Percentiles rank a stretch among this genome's conserved stretches.
Evolutionary conservation across 2,797 vertebrate genomes (phyloP).

Genomic region (Valencia hispanica): DNA sequence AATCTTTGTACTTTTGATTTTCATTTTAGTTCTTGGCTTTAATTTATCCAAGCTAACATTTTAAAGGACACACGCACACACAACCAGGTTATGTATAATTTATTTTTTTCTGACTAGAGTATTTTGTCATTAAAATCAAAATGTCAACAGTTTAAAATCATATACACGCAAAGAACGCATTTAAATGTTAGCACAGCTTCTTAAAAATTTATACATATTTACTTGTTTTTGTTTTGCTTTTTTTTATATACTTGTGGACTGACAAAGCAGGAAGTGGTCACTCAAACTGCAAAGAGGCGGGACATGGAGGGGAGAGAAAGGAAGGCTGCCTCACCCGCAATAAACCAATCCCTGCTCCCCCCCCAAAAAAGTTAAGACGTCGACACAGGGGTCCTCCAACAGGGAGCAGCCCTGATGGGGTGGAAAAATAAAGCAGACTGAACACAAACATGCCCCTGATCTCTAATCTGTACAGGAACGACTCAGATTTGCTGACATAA

Average conservation of each 20-base stretch:
- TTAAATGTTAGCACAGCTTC: conserved; percentile 92
- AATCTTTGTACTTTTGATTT: too few relatives aligned
- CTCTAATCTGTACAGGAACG: conserved; percentile 53
- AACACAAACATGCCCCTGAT: conserved; percentile 54
- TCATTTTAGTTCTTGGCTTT: too few relatives aligned
- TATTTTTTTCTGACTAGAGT: conserved; percentile 85
- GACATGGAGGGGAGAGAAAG: conserved; percentile 48
- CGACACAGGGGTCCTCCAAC: conserved; percentile 44
- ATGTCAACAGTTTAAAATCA: conserved; percentile 97
- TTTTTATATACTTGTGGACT: conserved; percentile 74
- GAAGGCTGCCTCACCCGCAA: conserved; percentile 52
- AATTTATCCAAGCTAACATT: not conserved
- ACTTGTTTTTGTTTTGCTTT: conserved; percentile 81
- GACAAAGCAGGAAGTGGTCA: conserved; percentile 85
- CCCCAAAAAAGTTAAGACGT: conserved; percentile 69
- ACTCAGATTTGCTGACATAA: conserved; percentile 58
- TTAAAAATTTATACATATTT: conserved; percentile 97
- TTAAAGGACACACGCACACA: conserved; percentile 10
- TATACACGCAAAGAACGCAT: conserved; percentile 92
- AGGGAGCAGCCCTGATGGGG: conserved; percentile 34
- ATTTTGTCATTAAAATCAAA: conserved; percentile 88
- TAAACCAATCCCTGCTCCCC: conserved; percentile 62
- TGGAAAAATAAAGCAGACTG: conserved; percentile 29
- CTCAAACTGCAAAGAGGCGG: conserved; percentile 64
- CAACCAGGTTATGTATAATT: conserved; percentile 76